Base-by-base conservation (phyloP, 2,888 invertebrate genomes). In the Poecilus cupreus region DNA sequence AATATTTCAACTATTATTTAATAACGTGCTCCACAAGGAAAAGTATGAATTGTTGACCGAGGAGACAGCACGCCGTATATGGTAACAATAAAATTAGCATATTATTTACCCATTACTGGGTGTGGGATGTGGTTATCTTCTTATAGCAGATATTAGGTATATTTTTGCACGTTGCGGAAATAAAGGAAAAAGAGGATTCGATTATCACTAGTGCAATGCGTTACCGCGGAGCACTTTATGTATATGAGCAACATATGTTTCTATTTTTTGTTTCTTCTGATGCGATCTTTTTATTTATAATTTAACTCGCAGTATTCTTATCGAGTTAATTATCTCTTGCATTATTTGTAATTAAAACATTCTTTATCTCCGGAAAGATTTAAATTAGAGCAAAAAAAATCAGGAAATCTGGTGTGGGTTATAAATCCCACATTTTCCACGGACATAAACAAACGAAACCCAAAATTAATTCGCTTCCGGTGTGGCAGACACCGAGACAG, bases 381-480 rank as follows among this genome's bases (percentile, higher is more conserved):
- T 2, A 16, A 49, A 8, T 10, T 24, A 60, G 13, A 60, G 26
- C 11, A 2, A 68, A 68, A 68, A 68, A 68, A 37, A 18, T 32
- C 10, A 37, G n/a, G 37, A 68, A 68, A 68, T 32, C 20, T 32
- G 51, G 8, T 13, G 51, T 13, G 51, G 16, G n/a, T 60, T 13
- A 68, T 68, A 68, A 32, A 68, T 37, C 13, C 3, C 26, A 3
- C 22, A 72, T 43, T 72, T 46, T 72, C 72, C 51, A 51, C 51
- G 74, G 51, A 74, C 26, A 49, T 74, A 74, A 74, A 49, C 51
- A 51, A 49, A 49, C 13, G 46, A 18, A 24, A 43, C 74, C 49
- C 46, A 51, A 24, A 16, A 74, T 75, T 75, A 75, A 76, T 37
- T 32, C n/a, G 32, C 76, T 76, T 76, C 76, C 76, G 76, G 76